These are phyloP conservation scores for Carcharodon carcharias DNA, from an alignment of 2,797 vertebrate species.

Conservation along the genomic window DNA sequence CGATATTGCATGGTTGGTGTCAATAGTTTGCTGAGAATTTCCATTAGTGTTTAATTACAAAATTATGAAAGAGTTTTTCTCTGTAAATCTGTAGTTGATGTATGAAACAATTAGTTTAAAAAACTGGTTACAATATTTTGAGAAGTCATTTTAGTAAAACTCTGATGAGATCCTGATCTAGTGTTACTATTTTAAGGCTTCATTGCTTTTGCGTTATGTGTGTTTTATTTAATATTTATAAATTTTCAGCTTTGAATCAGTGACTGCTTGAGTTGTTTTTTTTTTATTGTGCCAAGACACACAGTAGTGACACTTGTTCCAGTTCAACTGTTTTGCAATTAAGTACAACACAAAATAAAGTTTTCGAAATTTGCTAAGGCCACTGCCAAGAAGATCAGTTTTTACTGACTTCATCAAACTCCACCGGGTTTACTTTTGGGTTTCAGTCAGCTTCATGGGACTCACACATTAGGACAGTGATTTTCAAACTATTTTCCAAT, in stretches of 20 bases:
- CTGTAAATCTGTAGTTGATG: neutral
- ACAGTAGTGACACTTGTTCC: neutral
- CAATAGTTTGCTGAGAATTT: conserved; percentile 63
- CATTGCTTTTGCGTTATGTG: neutral
- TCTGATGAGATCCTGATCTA: neutral
- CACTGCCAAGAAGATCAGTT: neutral
- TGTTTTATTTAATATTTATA: conserved; percentile 33
- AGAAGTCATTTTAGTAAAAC: neutral
- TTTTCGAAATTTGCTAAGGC: neutral
- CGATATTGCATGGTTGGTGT: conserved; percentile 55
- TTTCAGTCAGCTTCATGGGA: neutral
- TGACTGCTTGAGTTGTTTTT: neutral
- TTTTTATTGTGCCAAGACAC: neutral
- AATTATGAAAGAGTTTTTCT: conserved; percentile 24
- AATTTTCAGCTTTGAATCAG: neutral
- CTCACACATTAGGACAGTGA: neutral
- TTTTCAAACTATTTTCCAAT: neutral
- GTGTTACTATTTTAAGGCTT: neutral
- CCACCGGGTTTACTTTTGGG: neutral
- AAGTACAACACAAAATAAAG: neutral
- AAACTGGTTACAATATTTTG: neutral
- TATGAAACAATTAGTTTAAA: neutral
- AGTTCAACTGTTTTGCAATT: neutral
- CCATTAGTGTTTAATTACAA: conserved; percentile 64
- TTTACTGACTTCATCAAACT: neutral